These are phyloP conservation scores for Pica pica DNA, from an alignment of 2,113 vertebrate species.

Conservation along the genomic window DNA sequence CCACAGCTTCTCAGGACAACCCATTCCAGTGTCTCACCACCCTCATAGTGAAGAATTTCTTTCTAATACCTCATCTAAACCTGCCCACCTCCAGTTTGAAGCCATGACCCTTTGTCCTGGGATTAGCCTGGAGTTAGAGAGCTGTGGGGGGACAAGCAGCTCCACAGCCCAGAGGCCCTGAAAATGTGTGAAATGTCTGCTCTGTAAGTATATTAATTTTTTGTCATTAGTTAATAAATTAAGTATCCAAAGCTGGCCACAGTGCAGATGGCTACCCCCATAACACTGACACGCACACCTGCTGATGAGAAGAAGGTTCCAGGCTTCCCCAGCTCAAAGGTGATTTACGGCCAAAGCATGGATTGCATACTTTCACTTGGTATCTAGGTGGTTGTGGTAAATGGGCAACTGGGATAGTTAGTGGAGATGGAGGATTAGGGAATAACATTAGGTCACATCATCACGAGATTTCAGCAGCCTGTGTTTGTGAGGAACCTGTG, in stretches of 20 bases:
- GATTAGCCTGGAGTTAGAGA: not conserved
- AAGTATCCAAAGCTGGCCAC: not conserved
- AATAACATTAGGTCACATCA: not conserved
- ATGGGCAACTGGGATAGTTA: rapidly evolving
- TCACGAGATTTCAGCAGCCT: rapidly evolving
- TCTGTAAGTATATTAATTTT: not conserved
- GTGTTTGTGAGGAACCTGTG: not conserved
- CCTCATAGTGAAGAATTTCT: not conserved
- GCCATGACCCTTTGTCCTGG: not conserved
- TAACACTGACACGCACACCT: no score
- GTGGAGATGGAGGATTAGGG: not conserved
- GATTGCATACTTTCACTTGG: not conserved
- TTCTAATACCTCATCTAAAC: not conserved
- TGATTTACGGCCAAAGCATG: not conserved
- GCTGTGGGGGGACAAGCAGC: rapidly evolving
- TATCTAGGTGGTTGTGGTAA: not conserved
- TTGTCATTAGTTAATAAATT: not conserved
- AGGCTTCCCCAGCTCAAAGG: not conserved
- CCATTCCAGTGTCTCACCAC: not conserved
- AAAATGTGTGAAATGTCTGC: not conserved
- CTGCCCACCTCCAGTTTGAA: not conserved
- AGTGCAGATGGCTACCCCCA: not conserved
- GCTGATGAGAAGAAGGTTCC: not conserved
- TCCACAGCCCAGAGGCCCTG: not conserved
- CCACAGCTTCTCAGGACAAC: not conserved